Conservation (phyloP, 2,888 invertebrate genomes). For the Hirtodrosophila confusa region DNA sequence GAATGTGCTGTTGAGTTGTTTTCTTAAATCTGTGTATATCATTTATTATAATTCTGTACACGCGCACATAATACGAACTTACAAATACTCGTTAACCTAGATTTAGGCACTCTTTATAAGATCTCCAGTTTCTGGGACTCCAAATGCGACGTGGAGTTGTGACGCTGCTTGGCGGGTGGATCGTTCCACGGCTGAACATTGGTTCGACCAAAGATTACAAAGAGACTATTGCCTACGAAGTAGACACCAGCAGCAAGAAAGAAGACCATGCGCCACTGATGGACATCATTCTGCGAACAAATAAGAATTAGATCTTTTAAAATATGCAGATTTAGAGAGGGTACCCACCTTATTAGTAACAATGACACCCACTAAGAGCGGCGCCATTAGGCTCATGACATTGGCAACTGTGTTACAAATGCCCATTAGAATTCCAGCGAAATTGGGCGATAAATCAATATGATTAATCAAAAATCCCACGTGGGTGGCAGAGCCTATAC, state of each 20-base stretch:
- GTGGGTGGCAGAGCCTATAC: constrained; percentile 86
- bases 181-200: constrained; percentile 89
- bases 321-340: not conserved
- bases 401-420: constrained; percentile 88
- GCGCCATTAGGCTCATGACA: constrained; percentile 87
- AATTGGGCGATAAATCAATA: constrained; percentile 89
- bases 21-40: too few relatives aligned
- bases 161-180: constrained; percentile 73
- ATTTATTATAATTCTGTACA: too few relatives aligned
- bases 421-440: constrained; percentile 89
- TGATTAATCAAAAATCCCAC: constrained; percentile 87
- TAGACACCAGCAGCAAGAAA: constrained; percentile 89
- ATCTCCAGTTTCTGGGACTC: constrained; percentile 58
- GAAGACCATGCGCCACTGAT: constrained; percentile 91
- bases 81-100: not conserved
- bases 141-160: constrained; percentile 60
- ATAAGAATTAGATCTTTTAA: not conserved
- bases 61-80: not conserved
- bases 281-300: constrained; percentile 86
- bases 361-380: constrained; percentile 86
- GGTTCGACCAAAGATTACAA: constrained; percentile 88
- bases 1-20: too few relatives aligned
- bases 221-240: constrained; percentile 88
- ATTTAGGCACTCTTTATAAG: not conserved
- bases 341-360: constrained; percentile 86